These are phyloP conservation scores for Hyperoplus lanceolatus DNA, from an alignment of 2,797 vertebrate genomes.

Conservation along the genomic window DNA sequence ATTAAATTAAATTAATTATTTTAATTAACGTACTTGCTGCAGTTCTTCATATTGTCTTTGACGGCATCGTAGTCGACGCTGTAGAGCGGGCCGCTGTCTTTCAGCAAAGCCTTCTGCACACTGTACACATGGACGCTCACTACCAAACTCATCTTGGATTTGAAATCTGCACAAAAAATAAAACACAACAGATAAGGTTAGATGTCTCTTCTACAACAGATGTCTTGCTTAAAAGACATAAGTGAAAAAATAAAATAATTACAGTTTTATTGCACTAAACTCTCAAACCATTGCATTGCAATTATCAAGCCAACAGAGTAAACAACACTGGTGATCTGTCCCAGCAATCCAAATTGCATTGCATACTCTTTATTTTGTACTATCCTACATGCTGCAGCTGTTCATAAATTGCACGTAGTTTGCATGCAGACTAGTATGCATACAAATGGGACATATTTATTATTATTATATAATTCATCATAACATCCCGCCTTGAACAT, in stretches of 20 bases:
- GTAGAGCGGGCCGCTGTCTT: constrained; percentile 95
- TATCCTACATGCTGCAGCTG: too few species aligned
- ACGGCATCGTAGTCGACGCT: constrained; percentile 95
- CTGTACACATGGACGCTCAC: constrained; percentile 96
- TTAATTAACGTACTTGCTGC: constrained; percentile 88
- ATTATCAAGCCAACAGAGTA: too few species aligned
- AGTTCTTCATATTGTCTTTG: constrained; percentile 92
- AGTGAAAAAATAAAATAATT: neutral
- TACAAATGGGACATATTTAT: too few species aligned
- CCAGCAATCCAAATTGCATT: too few species aligned
- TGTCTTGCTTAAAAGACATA: neutral
- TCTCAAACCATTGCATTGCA: too few species aligned
- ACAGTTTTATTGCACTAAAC: neutral
- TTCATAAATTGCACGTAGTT: too few species aligned
- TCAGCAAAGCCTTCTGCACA: constrained; percentile 93
- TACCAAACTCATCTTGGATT: constrained; percentile 89
- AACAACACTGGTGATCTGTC: too few species aligned
- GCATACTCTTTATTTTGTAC: too few species aligned
- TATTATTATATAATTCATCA: too few species aligned
- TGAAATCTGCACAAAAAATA: constrained; percentile 84
- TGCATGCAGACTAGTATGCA: too few species aligned
- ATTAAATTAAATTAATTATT: too few species aligned
- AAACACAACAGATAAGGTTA: neutral
- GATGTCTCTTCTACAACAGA: neutral
- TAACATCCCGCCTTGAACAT: too few species aligned